Base-by-base conservation (phyloP, 2,113 vertebrate genomes). In the Parotia lawesii region DNA sequence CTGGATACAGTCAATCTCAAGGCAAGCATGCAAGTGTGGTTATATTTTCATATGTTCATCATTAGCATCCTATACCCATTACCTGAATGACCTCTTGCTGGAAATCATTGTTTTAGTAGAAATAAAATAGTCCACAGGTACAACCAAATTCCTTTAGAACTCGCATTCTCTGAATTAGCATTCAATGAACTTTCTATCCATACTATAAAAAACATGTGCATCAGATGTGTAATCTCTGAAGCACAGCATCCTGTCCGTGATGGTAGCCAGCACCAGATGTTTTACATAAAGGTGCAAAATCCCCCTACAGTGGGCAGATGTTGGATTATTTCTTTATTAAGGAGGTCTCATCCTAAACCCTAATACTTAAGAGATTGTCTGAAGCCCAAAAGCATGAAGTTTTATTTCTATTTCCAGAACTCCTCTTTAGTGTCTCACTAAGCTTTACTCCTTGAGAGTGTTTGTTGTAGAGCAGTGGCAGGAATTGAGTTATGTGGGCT, bases 201-300 rank as follows among this genome's bases (percentile, higher is more conserved):
- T 85, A 56, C 35, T 70, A 70, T 83, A 86, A 86, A 88, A 96
- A 80, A 2, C 48, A 62, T 40, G 66, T 23, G 74, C 76, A 82
- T 83, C 44, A 76, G 73, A 91, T 61, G 23, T 89, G 50, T 58
- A 89, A 72, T 73, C 64, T 87, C 22, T 86, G 64, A 76, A 90
- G 78, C 1, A 1, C 40, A 93, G 82, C 56, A 95, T 91, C 81
- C 89, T 91, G 94, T 80, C 81, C 0, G 0, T 77, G 75, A 87
- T 64, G 35, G 42, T 56, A 85, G 89, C 71, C 85, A 96, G 90
- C 47, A 88, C 71, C 92, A 93, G 82, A 93, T 93, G 72, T 94
- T 95, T 93, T 50, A 80, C 33, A 83, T 58, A 69, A 90, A 95
- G 81, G 92, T 94, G 90, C 38, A 94, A 95, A 91, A 95, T 51